phyloP scores from a whole-genome alignment of 2,797 vertebrate genomes.

The Hyperoplus immaculatus region DNA sequence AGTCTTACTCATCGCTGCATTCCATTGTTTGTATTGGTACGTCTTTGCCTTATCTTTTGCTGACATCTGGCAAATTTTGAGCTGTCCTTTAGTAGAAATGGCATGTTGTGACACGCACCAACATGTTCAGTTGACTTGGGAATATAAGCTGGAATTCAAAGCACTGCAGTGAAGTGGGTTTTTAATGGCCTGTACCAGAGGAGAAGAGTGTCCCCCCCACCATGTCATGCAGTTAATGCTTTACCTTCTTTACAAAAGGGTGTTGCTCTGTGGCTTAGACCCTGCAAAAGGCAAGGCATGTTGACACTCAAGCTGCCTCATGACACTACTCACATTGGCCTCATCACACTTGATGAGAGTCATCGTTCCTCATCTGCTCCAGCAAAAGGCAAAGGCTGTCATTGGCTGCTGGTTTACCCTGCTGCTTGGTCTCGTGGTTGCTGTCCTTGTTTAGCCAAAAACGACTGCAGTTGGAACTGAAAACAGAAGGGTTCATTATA shows the following conservation, averaged over 20 bases:
- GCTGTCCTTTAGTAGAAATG: not conserved
- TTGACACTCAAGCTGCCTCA: slow-evolving; percentile 63
- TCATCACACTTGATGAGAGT: slow-evolving; percentile 60
- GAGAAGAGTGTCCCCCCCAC: not conserved
- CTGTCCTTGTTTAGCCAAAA: slow-evolving; percentile 68
- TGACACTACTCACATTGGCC: slow-evolving; percentile 48
- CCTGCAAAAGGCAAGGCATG: slow-evolving; percentile 52
- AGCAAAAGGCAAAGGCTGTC: slow-evolving; percentile 34
- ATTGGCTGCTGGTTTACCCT: slow-evolving; percentile 31
- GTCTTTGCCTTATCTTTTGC: not conserved
- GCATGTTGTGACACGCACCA: not conserved
- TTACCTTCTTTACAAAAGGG: slow-evolving; percentile 18
- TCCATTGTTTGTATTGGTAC: slow-evolving; percentile 5
- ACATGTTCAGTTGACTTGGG: not conserved
- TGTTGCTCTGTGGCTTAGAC: slow-evolving; percentile 57
- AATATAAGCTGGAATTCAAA: not conserved
- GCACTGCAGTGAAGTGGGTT: not conserved
- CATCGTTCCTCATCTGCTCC: slow-evolving; percentile 42
- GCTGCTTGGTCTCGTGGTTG: slow-evolving; percentile 2
- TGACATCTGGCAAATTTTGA: not conserved
- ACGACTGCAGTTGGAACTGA: slow-evolving; percentile 42
- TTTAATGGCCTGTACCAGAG: not conserved
- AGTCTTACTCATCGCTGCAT: not conserved
- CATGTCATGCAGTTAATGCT: slow-evolving; percentile 4
- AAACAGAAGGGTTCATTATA: slow-evolving; percentile 45